These are phyloP conservation scores for Montipora foliosa DNA, from an alignment of 64 coral and sea anemone genomes.

Conservation along the genomic window DNA sequence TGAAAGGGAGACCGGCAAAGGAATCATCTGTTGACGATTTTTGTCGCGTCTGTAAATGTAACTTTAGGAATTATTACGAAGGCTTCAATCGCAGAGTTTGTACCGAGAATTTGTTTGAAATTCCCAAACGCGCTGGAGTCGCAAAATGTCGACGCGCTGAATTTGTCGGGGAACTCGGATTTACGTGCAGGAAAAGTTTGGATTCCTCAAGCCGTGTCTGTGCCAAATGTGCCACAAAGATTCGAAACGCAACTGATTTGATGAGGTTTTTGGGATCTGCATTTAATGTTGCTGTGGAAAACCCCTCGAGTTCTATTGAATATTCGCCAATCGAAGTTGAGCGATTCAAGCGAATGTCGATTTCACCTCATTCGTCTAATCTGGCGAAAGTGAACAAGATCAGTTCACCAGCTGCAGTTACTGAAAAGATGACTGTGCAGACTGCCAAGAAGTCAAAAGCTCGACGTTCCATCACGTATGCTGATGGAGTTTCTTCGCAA, in stretches of 20 bases:
- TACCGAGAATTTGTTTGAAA: constrained; percentile 14
- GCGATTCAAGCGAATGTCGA: constrained; percentile 15
- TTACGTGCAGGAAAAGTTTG: background rate
- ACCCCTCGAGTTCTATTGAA: background rate
- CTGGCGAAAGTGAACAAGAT: background rate
- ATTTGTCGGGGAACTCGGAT: background rate
- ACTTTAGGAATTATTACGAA: constrained; percentile 12
- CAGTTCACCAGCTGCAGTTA: background rate
- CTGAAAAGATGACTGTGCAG: background rate
- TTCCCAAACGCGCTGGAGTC: background rate
- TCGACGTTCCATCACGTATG: background rate
- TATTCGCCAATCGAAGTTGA: background rate
- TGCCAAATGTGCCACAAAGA: constrained; percentile 26
- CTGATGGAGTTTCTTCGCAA: background rate
- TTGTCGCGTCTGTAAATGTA: constrained; percentile 13
- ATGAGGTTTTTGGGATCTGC: background rate
- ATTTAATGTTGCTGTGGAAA: background rate
- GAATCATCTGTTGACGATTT: background rate
- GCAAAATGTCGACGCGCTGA: too few species aligned
- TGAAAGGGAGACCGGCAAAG: background rate
- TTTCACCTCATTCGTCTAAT: constrained; percentile 7
- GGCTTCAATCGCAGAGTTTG: constrained; percentile 9
- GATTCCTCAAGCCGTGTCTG: constrained; percentile 2
- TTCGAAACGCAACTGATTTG: background rate
- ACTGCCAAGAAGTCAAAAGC: background rate